phyloP scores from a whole-genome alignment of 2,888 invertebrate species.

The Volucella inanis region DNA sequence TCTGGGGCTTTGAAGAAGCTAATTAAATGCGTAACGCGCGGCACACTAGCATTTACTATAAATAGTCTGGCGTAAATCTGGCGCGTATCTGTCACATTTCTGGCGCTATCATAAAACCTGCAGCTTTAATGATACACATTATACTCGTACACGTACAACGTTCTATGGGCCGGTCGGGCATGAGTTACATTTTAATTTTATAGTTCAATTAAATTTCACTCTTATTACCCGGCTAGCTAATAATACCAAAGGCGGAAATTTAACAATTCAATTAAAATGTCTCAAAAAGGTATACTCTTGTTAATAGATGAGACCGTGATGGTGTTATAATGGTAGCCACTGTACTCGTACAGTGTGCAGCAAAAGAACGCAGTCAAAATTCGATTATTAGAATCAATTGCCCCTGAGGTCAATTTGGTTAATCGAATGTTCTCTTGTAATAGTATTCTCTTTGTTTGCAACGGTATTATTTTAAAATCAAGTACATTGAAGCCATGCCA shows the following conservation, averaged over 20 bases:
- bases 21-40: slow-evolving; percentile 44
- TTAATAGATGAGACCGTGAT: too few species aligned
- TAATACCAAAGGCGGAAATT: slow-evolving; percentile 15
- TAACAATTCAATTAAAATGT: slow-evolving; percentile 37
- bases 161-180: not conserved
- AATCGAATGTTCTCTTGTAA: too few species aligned
- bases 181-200: slow-evolving; percentile 47
- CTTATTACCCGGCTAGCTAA: slow-evolving; percentile 29
- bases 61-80: slow-evolving; percentile 40
- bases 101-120: slow-evolving; percentile 21
- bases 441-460: too few species aligned
- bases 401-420: too few species aligned
- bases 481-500: too few species aligned
- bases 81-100: not conserved
- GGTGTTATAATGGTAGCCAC: too few species aligned
- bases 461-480: too few species aligned
- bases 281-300: not conserved
- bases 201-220: slow-evolving; percentile 55
- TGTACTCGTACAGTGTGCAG: too few species aligned
- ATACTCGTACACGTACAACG: too few species aligned
- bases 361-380: too few species aligned
- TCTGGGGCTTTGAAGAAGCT: slow-evolving; percentile 43
- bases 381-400: too few species aligned
- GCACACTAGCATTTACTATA: slow-evolving; percentile 35
- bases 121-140: not conserved